A percentile compares a stretch with the other conserved stretches of the same genome.
Evolutionary conservation across 2,888 invertebrate species (phyloP).

Genomic region (Caenorhabditis wallacei): DNA sequence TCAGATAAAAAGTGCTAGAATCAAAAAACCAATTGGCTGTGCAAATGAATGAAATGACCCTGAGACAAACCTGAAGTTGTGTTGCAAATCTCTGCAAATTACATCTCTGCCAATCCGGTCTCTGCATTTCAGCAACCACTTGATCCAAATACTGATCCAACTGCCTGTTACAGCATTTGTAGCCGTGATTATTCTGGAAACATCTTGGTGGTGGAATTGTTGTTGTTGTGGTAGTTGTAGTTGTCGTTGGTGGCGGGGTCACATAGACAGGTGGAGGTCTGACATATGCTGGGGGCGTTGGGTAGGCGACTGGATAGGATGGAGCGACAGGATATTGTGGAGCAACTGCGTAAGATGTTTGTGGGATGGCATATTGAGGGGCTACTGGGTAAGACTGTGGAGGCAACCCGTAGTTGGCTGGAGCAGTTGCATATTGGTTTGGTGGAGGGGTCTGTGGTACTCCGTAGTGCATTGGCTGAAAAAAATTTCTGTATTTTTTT

Average conservation of each 20-base stretch:
- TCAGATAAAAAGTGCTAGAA: neutral
- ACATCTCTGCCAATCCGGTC: constrained; percentile 55
- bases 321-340: constrained; percentile 41
- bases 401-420: constrained; percentile 4
- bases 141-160: constrained; percentile 50
- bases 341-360: constrained; percentile 28
- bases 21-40: constrained; percentile 1
- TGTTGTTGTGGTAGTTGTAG: constrained; percentile 25
- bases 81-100: constrained; percentile 60
- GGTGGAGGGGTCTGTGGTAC: constrained; percentile 18
- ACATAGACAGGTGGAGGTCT: constrained; percentile 40
- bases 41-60: constrained; percentile 29
- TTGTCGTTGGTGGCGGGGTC: constrained; percentile 44
- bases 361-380: constrained; percentile 21
- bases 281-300: constrained; percentile 51
- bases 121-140: constrained; percentile 39
- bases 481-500: too few relatives aligned
- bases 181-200: constrained; percentile 54
- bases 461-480: constrained; percentile 13
- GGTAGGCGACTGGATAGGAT: constrained; percentile 33
- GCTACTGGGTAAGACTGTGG: constrained; percentile 31
- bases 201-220: constrained; percentile 60
- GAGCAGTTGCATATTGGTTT: neutral
- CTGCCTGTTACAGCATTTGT: constrained; percentile 56
- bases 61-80: constrained; percentile 47